A percentile compares a stretch with the other conserved stretches of the same genome.
phyloP scores from a whole-genome alignment of 2,888 invertebrate genomes.

The Entomobrya multifasciata region DNA sequence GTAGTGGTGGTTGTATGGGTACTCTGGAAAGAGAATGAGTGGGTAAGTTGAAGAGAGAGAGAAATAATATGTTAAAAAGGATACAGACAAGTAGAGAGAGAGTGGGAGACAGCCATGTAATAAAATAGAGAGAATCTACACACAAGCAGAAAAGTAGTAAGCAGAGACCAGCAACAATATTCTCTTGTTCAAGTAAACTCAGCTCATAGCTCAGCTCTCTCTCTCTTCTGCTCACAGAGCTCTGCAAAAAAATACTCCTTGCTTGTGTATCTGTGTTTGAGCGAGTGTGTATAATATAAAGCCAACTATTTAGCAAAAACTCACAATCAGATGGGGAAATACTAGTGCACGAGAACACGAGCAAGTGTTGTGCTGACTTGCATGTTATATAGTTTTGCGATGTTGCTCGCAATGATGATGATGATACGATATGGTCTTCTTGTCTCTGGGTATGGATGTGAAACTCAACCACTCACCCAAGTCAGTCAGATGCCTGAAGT shows the following conservation, averaged over 20 bases:
- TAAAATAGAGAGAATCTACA: constrained; percentile 41
- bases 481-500: constrained; percentile 73
- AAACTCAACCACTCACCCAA: constrained; percentile 58
- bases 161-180: background rate
- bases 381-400: no score
- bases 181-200: background rate
- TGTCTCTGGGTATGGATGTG: constrained; percentile 57
- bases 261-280: background rate
- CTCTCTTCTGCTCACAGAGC: background rate
- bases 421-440: constrained; percentile 13
- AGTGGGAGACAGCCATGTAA: constrained; percentile 38
- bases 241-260: background rate
- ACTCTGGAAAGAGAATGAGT: constrained; percentile 22
- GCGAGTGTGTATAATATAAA: background rate
- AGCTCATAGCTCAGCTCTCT: no score
- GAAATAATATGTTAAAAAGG: constrained; percentile 34
- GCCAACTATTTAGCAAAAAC: constrained; percentile 18
- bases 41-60: constrained; percentile 7
- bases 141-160: background rate
- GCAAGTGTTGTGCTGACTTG: constrained; percentile 1
- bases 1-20: background rate
- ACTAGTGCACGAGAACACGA: background rate
- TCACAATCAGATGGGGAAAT: no score
- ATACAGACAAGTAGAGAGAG: constrained; percentile 12
- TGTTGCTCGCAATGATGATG: background rate